These are phyloP conservation scores for Leptinotarsa tumamoca DNA, from an alignment of 2,888 invertebrate genomes.

Conservation along the genomic window DNA sequence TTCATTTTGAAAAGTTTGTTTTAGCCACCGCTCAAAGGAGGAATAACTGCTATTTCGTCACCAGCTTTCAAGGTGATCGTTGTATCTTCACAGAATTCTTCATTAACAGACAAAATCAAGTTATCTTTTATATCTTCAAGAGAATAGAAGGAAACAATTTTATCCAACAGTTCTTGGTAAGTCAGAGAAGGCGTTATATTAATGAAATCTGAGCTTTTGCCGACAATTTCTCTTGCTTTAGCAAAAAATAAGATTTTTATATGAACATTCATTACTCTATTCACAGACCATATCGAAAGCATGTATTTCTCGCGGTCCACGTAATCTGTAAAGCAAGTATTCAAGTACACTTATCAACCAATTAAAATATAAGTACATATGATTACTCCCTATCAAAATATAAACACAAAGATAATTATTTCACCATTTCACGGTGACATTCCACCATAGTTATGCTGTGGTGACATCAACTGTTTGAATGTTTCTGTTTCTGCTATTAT, in stretches of 20 bases:
- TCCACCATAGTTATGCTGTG: too few relatives aligned
- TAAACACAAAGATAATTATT: too few relatives aligned
- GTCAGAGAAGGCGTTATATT: conserved; percentile 69
- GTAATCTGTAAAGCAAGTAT: too few relatives aligned
- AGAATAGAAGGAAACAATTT: conserved; percentile 73
- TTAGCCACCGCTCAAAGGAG: conserved; percentile 93
- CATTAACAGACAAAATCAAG: conserved; percentile 86
- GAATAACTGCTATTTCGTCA: conserved; percentile 92
- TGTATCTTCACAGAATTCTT: conserved; percentile 77
- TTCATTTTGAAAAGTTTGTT: conserved; percentile 70
- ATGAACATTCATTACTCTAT: conserved; percentile 65
- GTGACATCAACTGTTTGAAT: too few relatives aligned
- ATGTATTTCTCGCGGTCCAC: neutral
- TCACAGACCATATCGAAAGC: neutral
- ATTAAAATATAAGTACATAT: too few relatives aligned
- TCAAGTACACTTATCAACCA: too few relatives aligned
- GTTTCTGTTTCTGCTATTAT: too few relatives aligned
- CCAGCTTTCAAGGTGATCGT: conserved; percentile 70
- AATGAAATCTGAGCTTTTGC: conserved; percentile 71
- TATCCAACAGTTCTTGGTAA: conserved; percentile 72
- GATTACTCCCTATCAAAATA: too few relatives aligned
- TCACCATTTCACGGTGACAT: too few relatives aligned
- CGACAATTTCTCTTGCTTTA: conserved; percentile 86
- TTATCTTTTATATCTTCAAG: conserved; percentile 77
- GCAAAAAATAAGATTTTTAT: conserved; percentile 90